Conservation (phyloP, 2,888 invertebrate genomes). For the Spilarctia lutea region DNA sequence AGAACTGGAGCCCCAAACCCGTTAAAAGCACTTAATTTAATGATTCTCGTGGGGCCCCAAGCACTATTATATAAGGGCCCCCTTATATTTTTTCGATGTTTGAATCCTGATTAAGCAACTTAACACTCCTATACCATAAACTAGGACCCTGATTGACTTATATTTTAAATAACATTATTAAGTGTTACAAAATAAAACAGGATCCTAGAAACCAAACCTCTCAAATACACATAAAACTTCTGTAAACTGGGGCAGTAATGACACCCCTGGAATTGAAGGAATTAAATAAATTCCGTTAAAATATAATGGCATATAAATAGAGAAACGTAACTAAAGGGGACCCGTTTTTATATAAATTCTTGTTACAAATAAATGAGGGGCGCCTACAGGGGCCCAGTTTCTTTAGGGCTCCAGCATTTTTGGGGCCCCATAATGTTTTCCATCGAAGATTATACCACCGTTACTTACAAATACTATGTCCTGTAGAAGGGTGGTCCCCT, state of each 20-base stretch:
- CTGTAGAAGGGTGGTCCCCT: conserved; percentile 88
- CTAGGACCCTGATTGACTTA: conserved; percentile 1
- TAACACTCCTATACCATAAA: neutral
- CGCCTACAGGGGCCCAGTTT: too few relatives aligned
- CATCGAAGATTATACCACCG: conserved; percentile 29
- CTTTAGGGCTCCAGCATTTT: neutral
- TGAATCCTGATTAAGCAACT: neutral
- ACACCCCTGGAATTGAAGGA: neutral
- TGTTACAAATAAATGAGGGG: neutral
- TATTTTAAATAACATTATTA: neutral
- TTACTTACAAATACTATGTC: conserved; percentile 57
- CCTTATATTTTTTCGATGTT: neutral
- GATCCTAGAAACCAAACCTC: neutral
- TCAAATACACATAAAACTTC: neutral
- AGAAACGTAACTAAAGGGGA: neutral
- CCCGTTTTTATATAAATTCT: neutral
- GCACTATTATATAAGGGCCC: neutral
- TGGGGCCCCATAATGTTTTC: neutral
- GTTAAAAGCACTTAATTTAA: neutral
- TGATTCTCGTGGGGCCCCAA: neutral
- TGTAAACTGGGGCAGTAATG: neutral
- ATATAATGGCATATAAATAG: neutral
- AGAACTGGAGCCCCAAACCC: neutral
- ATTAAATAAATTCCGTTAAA: neutral
- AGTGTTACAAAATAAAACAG: neutral